These are phyloP conservation scores for Murina feae DNA, from an alignment of 2,113 vertebrate species.

Conservation along the genomic window DNA sequence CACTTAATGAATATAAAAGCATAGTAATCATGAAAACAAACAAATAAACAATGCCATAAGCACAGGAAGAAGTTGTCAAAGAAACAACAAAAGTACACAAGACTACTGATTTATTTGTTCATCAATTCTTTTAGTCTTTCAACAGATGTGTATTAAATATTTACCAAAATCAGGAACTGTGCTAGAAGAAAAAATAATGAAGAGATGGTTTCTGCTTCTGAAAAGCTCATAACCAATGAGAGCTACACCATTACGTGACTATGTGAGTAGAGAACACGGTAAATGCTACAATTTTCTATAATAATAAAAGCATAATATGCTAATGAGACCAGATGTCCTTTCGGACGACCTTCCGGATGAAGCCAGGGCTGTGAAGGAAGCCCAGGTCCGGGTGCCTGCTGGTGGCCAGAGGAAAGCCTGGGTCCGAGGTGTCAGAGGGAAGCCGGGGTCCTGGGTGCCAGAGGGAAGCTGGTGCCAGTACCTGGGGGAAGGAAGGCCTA, in stretches of 20 bases:
- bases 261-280: background rate
- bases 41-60: background rate
- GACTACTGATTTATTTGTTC: background rate
- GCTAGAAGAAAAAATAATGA: background rate
- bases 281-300: background rate
- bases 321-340: too few relatives aligned
- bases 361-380: too few relatives aligned
- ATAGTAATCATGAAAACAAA: background rate
- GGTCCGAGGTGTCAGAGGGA: too few relatives aligned
- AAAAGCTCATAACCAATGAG: background rate
- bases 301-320: too few relatives aligned
- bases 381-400: too few relatives aligned
- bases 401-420: too few relatives aligned
- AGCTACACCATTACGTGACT: background rate
- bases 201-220: background rate
- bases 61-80: background rate
- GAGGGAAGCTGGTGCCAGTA: too few relatives aligned
- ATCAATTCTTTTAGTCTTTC: background rate
- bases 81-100: background rate
- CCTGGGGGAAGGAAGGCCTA: too few relatives aligned
- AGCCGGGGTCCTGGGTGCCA: too few relatives aligned
- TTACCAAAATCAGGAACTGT: background rate
- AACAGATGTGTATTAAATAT: background rate
- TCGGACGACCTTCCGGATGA: too few relatives aligned
- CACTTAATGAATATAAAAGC: slow-evolving; percentile 17